Base-by-base conservation (phyloP, 2,113 vertebrate species). In the Pelobates fuscus region DNA sequence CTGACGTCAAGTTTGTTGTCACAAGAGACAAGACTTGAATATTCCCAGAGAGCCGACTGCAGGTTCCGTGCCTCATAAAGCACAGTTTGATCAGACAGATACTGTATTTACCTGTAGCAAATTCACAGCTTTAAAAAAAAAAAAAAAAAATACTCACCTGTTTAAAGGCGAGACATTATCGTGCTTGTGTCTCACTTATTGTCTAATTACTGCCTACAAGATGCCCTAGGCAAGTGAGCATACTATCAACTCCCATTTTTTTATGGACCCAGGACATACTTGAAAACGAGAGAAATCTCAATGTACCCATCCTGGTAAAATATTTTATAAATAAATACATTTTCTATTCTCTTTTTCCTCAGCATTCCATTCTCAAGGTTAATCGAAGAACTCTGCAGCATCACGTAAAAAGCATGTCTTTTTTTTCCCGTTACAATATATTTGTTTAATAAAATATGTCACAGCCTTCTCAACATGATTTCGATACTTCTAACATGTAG, bases 11-110 rank as follows among this genome's bases (percentile, higher is more conserved):
- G 67, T 78, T 72, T 52, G 54, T 68, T 5, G 5, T 70, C 17
- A 70, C 32, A 26, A 24, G 70, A 29, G 55, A 81, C 70, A 67
- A 60, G 63, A 78, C 69, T 37, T 0, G 2, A 73, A 71, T 77
- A 43, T 52, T 65, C 58, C 58, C 54, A 58, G 18, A 59, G 59
- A 24, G 41, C 0, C 0, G 61, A 15, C 1, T 0, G 78, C 24
- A 83, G 23, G 29, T 25, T 66, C 20, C 29, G 46, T 46, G 70
- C 70, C 52, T 23, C 71, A 63, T 11, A n/a, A 63, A 63, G n/a
- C 60, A 37, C 21, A 58, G 63, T 29, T 27, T 52, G 10, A 25
- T n/a, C 49, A 37, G 27, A 52, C 55, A 43, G 32, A 59, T n/a
- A n/a, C n/a, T n/a, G n/a, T n/a, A n/a, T 8, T 60, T 6, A 23